Evolutionary conservation across 2,888 invertebrate genomes (phyloP), one percentile per base, ranked within the genome.

Genomic region (Allygus modestus): DNA sequence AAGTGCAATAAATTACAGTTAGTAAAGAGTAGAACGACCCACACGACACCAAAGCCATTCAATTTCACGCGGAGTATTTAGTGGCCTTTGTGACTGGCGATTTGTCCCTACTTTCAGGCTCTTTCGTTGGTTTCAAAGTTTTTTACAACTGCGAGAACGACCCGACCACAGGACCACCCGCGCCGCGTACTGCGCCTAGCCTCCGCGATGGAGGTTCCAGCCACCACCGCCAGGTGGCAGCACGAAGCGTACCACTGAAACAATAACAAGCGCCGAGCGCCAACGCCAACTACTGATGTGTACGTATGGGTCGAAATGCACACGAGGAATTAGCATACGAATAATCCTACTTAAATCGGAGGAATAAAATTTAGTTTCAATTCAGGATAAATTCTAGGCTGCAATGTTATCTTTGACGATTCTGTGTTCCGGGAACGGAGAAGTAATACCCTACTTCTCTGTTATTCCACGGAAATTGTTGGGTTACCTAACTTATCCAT

Each of bases 81-180:
- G 28, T 31, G 23, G 0, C 31, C 28, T 65, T 65, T 28, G 28
- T 65, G 12, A 15, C 31, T 26, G 31, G 1, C 31, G 65, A 65
- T 65, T 58, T 58, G 20, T 58, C 58, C 58, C 20, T 7, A n/a
- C n/a, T 58, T 58, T 65, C 17, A 4, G 12, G 65, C 65, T 65
- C 65, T 28, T 65, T 65, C 28, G 65, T 28, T 15, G 28, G 65
- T 28, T 65, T 65, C 31, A 0, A 31, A 65, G 65, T 65, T 65
- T 65, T 65, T 65, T 65, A 65, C 65, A 58, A 58, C 20, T 1
- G 54, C 54, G 1, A 20, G 23, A 54, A 54, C 54, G 23, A 17
- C 65, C 17, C 12, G 31, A 23, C 23, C 23, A 1, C 20, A 20
- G 23, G 58, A 58, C 65, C 65, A 65, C 65, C 65, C 65, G 28